Evolutionary conservation across 1,140 invertebrate genomes (phyloP), one percentile per base, ranked within the genome.

Genomic region (Drosophila eugracilis): DNA sequence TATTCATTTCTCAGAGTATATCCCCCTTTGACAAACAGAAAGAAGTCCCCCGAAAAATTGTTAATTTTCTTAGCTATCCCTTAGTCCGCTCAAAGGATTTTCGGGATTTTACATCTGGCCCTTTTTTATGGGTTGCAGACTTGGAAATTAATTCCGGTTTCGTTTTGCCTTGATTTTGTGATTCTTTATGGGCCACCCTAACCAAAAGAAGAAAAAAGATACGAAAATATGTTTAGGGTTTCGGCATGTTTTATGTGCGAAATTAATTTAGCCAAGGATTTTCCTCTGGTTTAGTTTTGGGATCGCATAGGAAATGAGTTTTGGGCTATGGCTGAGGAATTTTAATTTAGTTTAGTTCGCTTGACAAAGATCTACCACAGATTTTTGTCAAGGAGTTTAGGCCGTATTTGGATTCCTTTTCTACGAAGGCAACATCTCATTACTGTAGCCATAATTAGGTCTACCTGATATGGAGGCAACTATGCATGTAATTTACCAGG

Each of bases 401-500:
- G 30, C 4, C 15, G 17, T 49, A 14, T 48, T 15, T 12, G 5
- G 1, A 15, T 12, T 47, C 21, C 17, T 14, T n/a, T 48, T 39
- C n/a, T 24, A 24, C 34, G 30, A n/a, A 30, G 34, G 21, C 42
- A 59, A 32, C n/a, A n/a, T n/a, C 34, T 47, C 21, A 42, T 67
- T 39, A 53, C 37, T n/a, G 28, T n/a, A n/a, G 17, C 22, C 37
- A 67, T 66, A 67, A 67, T 67, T 66, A 53, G 45, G 60, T 42
- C 41, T 24, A 63, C 28, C 60, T 60, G 17, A n/a, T 39, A 45
- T 47, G 49, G 21, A 36, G n/a, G 15, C 67, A 70, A 58, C 50
- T 71, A 57, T 58, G 48, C 69, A 37, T 66, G 65, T 78, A 84
- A 85, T 80, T 73, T 80, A 58, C 72, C 47, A 60, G 70, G 47